Conservation (phyloP, 1,140 invertebrate species). For the Rhyacophila brunnea region DNA sequence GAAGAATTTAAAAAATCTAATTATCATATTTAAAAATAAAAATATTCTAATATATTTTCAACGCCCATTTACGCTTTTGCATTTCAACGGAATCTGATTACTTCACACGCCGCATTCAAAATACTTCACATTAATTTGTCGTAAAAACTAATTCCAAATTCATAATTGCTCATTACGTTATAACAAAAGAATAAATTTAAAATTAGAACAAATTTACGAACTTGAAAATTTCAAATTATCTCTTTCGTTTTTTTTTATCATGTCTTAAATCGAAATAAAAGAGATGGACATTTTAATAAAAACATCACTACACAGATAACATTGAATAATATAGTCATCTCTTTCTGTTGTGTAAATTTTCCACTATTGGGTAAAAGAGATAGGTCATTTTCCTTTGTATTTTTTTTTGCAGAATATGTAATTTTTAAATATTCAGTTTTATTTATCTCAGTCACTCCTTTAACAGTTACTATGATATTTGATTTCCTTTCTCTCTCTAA, state of each 20-base stretch:
- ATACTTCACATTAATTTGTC: slow-evolving; percentile 5
- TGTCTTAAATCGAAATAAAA: not conserved
- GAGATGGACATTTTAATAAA: too few species aligned
- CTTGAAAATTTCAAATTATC: not conserved
- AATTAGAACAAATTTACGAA: slow-evolving; percentile 5
- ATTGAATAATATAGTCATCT: not conserved
- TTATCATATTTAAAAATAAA: too few species aligned
- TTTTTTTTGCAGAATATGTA: not conserved
- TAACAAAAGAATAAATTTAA: slow-evolving; percentile 12
- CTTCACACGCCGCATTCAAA: not conserved
- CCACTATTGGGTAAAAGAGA: not conserved
- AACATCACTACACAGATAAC: too few species aligned
- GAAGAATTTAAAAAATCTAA: too few species aligned
- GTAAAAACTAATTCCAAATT: slow-evolving; percentile 5
- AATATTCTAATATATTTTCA: too few species aligned
- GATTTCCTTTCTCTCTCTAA: not conserved
- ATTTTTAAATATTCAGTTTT: not conserved
- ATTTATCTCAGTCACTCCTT: slow-evolving; percentile 1
- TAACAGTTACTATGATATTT: not conserved
- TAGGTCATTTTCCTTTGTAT: not conserved
- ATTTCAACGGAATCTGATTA: not conserved
- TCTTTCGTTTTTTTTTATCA: not conserved
- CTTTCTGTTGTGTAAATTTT: not conserved
- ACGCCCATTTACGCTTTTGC: too few species aligned
- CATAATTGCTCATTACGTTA: slow-evolving; percentile 4